phyloP scores from a whole-genome alignment of 2,888 invertebrate species.

The Selenia dentaria region DNA sequence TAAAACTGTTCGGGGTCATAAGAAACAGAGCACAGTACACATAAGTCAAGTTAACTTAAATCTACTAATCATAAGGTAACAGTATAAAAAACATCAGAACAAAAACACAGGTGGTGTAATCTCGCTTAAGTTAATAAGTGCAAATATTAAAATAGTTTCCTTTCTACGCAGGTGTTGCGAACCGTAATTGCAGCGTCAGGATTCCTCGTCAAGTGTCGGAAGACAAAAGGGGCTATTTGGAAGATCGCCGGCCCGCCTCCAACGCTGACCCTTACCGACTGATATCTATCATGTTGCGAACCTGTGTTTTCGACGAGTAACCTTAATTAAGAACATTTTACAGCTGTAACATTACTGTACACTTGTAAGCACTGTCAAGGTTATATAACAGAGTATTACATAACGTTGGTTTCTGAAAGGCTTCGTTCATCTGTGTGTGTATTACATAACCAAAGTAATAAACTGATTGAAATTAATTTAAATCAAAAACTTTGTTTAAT shows the following conservation, averaged over 20 bases:
- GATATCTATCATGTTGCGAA: constrained; percentile 90
- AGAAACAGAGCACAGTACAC: no score
- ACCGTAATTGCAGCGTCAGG: constrained; percentile 95
- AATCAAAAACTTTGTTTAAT: constrained; percentile 19
- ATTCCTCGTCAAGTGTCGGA: constrained; percentile 97
- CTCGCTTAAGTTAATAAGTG: no score
- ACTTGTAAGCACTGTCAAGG: no score
- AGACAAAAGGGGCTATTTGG: constrained; percentile 96
- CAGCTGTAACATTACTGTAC: no score
- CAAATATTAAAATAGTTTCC: neutral
- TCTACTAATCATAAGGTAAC: no score
- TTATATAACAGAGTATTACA: no score
- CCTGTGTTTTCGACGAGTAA: constrained; percentile 92
- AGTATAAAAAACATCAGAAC: no score
- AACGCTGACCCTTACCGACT: constrained; percentile 97
- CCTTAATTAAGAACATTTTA: no score
- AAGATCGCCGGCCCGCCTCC: constrained; percentile 96
- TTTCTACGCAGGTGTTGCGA: constrained; percentile 90
- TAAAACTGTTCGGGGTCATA: no score
- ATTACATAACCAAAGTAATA: constrained; percentile 7
- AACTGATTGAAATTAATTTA: constrained; percentile 4
- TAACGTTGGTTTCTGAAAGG: neutral
- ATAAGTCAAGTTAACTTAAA: no score
- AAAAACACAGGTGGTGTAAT: no score
- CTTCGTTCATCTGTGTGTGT: neutral